Evolutionary conservation across 1,140 invertebrate species (phyloP).

Genomic region (Brachionus rotundiformis): DNA sequence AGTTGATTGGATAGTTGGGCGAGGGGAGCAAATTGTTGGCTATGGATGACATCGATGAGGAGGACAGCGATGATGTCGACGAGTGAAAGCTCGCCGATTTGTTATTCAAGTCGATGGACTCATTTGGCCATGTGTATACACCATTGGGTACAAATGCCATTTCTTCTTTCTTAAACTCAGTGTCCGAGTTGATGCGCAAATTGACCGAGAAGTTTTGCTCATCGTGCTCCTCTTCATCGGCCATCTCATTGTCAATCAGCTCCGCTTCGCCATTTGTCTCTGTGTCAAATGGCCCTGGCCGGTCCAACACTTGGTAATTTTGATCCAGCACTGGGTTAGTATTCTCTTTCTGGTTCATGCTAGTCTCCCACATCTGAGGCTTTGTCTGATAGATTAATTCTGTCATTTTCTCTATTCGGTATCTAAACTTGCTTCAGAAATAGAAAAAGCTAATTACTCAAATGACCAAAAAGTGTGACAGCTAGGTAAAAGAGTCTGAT

Average conservation of each 20-base stretch:
- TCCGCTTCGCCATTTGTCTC: not conserved
- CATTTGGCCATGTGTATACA: not conserved
- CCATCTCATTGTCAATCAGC: not conserved
- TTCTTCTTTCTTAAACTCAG: not conserved
- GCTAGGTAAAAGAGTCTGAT: not conserved
- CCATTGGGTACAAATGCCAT: not conserved
- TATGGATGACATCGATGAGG: not conserved
- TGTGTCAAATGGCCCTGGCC: not conserved
- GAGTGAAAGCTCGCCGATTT: constrained; percentile 18
- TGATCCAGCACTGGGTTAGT: not conserved
- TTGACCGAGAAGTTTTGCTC: not conserved
- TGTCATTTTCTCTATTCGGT: too few relatives aligned
- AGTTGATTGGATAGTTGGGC: not conserved
- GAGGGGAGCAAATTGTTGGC: not conserved
- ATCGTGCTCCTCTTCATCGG: not conserved
- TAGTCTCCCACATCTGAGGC: not conserved
- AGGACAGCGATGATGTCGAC: not conserved
- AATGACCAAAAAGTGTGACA: not conserved
- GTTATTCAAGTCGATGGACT: constrained; percentile 8
- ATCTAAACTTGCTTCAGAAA: not conserved
- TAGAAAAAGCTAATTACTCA: not conserved
- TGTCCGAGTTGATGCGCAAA: not conserved
- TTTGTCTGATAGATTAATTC: constrained; percentile 35
- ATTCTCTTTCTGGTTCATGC: constrained; percentile 20
- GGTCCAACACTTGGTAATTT: not conserved